Percentiles rank a stretch among this genome's conserved stretches.
These are phyloP conservation scores for Scaptomyza pallida DNA, from an alignment of 1,140 invertebrate species.

Conservation along the genomic window DNA sequence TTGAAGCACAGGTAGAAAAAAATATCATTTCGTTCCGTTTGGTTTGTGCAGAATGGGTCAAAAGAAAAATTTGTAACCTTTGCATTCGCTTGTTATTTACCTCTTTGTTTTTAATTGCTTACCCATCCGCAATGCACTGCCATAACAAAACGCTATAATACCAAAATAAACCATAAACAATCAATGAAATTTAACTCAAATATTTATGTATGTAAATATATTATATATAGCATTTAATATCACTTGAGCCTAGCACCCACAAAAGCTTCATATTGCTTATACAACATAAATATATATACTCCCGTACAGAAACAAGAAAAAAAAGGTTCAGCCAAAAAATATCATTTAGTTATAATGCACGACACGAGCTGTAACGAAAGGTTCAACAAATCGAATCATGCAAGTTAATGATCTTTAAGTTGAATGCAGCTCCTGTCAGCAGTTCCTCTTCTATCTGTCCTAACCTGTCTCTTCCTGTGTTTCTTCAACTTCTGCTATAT, in stretches of 20 bases:
- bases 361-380: conserved; percentile 19
- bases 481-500: not conserved
- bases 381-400: not conserved
- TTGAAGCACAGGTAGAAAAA: conserved; percentile 21
- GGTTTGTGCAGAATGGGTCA: conserved; percentile 39
- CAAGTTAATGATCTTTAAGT: too few relatives aligned
- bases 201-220: conserved; percentile 19
- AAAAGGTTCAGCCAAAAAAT: conserved; percentile 83
- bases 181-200: conserved; percentile 11
- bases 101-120: conserved; percentile 23
- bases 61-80: conserved; percentile 35
- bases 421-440: conserved; percentile 19
- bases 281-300: conserved; percentile 9
- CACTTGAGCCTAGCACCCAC: conserved; percentile 25
- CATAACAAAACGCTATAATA: conserved; percentile 33
- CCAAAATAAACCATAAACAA: conserved; percentile 29
- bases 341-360: conserved; percentile 60
- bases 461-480: not conserved
- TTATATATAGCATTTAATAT: conserved; percentile 3
- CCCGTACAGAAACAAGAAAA: conserved; percentile 4
- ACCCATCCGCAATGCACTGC: conserved; percentile 39
- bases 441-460: not conserved
- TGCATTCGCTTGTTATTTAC: conserved; percentile 43
- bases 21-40: conserved; percentile 47
- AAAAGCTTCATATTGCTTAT: conserved; percentile 9